A percentile compares a stretch with the other conserved stretches of the same genome.
These are phyloP conservation scores for Gonioctena quinquepunctata DNA, from an alignment of 1,140 invertebrate genomes.

Conservation along the genomic window DNA sequence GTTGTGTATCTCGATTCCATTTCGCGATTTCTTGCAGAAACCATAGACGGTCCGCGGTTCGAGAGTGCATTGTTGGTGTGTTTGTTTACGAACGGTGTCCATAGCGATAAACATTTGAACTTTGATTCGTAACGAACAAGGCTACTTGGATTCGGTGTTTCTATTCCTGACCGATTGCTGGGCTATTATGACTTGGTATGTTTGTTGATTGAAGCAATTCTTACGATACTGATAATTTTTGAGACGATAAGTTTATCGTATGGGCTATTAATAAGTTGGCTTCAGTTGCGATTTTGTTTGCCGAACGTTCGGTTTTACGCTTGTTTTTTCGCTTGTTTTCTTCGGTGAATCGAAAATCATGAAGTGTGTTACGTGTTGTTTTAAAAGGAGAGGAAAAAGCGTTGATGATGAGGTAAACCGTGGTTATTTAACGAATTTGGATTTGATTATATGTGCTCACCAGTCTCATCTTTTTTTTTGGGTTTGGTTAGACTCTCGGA, in stretches of 20 bases:
- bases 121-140: not conserved
- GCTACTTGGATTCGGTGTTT: not conserved
- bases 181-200: conserved; percentile 9
- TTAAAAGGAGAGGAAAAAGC: not conserved
- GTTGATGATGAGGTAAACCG: not conserved
- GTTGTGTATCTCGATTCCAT: not conserved
- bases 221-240: conserved; percentile 4
- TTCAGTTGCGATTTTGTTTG: conserved; percentile 1
- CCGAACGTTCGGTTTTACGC: not conserved
- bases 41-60: not conserved
- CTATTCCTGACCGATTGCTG: conserved; percentile 3
- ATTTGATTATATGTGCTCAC: no score
- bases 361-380: not conserved
- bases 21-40: not conserved
- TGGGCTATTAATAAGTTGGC: conserved; percentile 1
- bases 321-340: not conserved
- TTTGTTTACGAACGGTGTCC: not conserved
- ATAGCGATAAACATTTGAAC: not conserved
- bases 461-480: no score
- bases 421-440: no score
- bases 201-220: conserved; percentile 4
- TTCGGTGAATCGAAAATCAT: not conserved
- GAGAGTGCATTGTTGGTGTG: not conserved
- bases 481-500: no score
- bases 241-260: not conserved